Conservation (phyloP, 2,888 invertebrate genomes). For the Diplolepis rosae region DNA sequence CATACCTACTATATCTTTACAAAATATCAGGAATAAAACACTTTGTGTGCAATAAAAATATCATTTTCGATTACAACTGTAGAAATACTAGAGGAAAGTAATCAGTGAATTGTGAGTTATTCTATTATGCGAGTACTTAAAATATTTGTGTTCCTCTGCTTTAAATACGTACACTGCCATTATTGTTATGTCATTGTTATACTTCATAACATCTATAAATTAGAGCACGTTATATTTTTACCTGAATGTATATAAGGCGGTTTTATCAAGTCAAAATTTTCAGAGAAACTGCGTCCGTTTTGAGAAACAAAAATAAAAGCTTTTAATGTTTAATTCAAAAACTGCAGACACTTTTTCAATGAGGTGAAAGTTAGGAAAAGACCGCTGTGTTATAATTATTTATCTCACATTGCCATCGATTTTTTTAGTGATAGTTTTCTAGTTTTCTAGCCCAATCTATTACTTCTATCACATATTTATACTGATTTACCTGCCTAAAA, state of each 20-base stretch:
- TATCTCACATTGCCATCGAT: background rate
- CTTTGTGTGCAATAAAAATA: background rate
- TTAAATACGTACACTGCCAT: conserved; percentile 27
- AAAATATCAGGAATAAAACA: background rate
- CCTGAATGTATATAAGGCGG: background rate
- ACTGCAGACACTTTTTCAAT: background rate
- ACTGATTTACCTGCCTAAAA: conserved; percentile 7
- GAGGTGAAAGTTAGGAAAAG: background rate
- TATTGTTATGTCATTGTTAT: conserved; percentile 16
- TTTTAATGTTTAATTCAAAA: background rate
- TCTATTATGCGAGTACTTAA: conserved; percentile 22
- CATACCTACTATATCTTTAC: conserved; percentile 5
- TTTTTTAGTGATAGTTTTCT: background rate
- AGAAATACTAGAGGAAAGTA: background rate
- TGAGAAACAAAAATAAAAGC: background rate
- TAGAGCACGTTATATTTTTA: conserved; percentile 27
- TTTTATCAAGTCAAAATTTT: background rate
- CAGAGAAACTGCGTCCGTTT: background rate
- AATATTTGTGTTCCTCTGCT: conserved; percentile 25
- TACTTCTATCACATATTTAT: background rate
- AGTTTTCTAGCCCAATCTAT: conserved; percentile 1
- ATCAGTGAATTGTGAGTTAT: conserved; percentile 22
- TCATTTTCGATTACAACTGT: background rate
- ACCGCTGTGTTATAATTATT: background rate
- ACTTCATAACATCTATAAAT: conserved; percentile 11